These are phyloP conservation scores for Urocitellus parryii DNA, from an alignment of 2,113 vertebrate species.

Conservation along the genomic window DNA sequence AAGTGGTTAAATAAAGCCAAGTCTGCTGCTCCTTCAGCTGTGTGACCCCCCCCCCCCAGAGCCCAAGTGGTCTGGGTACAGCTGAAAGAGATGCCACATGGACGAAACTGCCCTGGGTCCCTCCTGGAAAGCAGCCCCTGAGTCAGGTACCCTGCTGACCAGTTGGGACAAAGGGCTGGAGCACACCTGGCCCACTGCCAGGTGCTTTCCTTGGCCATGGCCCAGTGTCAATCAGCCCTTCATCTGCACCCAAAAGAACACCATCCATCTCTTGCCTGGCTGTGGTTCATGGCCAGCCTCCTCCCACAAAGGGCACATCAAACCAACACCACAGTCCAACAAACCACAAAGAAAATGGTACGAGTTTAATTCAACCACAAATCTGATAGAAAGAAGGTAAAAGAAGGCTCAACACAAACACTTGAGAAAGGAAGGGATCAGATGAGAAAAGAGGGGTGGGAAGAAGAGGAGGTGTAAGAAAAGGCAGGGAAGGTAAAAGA, in stretches of 20 bases:
- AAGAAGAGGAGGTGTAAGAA: not conserved
- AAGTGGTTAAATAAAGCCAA: not conserved
- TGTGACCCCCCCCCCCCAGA: not conserved
- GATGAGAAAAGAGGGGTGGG: not conserved
- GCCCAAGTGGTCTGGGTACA: not conserved
- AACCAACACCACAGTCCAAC: not conserved
- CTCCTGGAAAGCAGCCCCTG: not conserved
- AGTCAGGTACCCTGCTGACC: not conserved
- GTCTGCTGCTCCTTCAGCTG: not conserved
- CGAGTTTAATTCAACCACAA: conserved; percentile 82
- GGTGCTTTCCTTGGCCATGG: rapidly evolving
- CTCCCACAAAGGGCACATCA: not conserved
- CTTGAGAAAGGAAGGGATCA: not conserved
- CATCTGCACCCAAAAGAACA: not conserved
- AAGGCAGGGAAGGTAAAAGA: not conserved
- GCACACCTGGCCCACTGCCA: rapidly evolving
- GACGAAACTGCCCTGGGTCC: not conserved
- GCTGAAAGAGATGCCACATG: not conserved
- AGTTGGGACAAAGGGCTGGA: not conserved
- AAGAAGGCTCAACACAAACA: conserved; percentile 62
- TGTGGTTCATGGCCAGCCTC: not conserved
- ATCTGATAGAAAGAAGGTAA: conserved; percentile 74
- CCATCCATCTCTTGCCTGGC: not conserved
- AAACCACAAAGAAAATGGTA: conserved; percentile 76
- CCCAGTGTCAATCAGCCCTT: not conserved